These are phyloP conservation scores for Octonoba sinensis DNA, from an alignment of 2,888 invertebrate species.

Conservation along the genomic window DNA sequence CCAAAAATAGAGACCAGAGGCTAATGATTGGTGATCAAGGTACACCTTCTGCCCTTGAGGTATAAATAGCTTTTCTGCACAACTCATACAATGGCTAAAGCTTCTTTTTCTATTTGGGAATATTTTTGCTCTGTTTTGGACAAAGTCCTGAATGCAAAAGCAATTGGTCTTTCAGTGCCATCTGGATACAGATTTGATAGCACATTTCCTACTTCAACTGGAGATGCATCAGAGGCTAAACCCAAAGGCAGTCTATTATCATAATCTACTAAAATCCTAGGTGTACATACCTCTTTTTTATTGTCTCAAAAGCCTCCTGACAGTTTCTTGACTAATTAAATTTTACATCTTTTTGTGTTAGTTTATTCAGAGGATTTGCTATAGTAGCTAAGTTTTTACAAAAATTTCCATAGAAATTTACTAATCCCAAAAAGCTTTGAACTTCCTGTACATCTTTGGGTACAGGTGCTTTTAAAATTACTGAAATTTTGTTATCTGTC, in stretches of 20 bases:
- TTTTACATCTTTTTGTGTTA: slow-evolving; percentile 11
- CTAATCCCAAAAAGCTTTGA: slow-evolving; percentile 1
- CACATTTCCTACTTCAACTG: slow-evolving; percentile 3
- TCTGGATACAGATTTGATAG: background rate
- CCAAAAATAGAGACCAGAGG: background rate
- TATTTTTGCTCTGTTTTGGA: background rate
- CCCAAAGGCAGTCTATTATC: background rate
- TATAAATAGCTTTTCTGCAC: slow-evolving; percentile 3
- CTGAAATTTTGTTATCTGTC: background rate
- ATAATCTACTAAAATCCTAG: background rate
- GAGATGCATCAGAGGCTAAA: background rate
- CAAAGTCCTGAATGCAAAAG: slow-evolving; percentile 13
- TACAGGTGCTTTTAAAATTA: background rate
- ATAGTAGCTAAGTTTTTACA: slow-evolving; percentile 12
- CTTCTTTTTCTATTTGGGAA: slow-evolving; percentile 1
- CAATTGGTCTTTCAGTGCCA: background rate
- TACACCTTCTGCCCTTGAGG: background rate
- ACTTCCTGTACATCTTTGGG: slow-evolving; percentile 9
- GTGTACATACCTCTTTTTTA: slow-evolving; percentile 12
- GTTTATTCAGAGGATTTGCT: slow-evolving; percentile 15
- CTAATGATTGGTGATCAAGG: background rate
- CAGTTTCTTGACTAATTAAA: slow-evolving; percentile 10
- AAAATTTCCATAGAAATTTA: slow-evolving; percentile 20
- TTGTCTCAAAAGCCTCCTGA: slow-evolving; percentile 18
- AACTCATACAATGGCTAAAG: background rate